Evolutionary conservation across 2,888 invertebrate genomes (phyloP).

Genomic region (Alloscopus bannaensis): DNA sequence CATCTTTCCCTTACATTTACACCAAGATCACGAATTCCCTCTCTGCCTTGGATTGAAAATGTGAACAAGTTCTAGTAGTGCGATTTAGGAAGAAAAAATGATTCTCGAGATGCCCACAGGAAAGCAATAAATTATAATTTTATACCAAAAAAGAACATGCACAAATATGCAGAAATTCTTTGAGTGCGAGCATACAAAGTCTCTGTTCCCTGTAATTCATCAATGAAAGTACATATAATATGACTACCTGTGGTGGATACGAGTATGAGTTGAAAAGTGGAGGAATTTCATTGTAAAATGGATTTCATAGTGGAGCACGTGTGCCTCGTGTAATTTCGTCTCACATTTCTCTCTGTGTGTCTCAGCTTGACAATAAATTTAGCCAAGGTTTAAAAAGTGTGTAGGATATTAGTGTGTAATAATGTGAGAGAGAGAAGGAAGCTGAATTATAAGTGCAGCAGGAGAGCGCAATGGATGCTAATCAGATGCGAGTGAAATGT

Average conservation of each 20-base stretch:
- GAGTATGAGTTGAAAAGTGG: too few species aligned
- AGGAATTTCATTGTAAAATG: too few species aligned
- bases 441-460: slow-evolving; percentile 9
- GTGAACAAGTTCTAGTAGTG: too few species aligned
- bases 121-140: slow-evolving; percentile 7
- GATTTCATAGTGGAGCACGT: slow-evolving; percentile 22
- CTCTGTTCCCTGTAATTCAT: neutral
- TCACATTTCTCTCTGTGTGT: slow-evolving; percentile 1
- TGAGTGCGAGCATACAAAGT: neutral
- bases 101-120: slow-evolving; percentile 17
- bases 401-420: neutral
- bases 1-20: too few species aligned
- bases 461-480: slow-evolving; percentile 25
- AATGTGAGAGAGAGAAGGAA: neutral
- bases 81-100: too few species aligned
- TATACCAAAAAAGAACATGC: neutral
- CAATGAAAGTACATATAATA: slow-evolving; percentile 1
- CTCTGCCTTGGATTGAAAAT: too few species aligned
- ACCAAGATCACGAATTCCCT: too few species aligned
- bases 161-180: too few species aligned
- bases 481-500: slow-evolving; percentile 22
- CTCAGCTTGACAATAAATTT: slow-evolving; percentile 19
- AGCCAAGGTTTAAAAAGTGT: neutral
- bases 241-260: too few species aligned
- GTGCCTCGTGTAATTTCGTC: slow-evolving; percentile 10